Base-by-base conservation (phyloP, 2,797 vertebrate genomes). In the Microcaecilia unicolor region DNA sequence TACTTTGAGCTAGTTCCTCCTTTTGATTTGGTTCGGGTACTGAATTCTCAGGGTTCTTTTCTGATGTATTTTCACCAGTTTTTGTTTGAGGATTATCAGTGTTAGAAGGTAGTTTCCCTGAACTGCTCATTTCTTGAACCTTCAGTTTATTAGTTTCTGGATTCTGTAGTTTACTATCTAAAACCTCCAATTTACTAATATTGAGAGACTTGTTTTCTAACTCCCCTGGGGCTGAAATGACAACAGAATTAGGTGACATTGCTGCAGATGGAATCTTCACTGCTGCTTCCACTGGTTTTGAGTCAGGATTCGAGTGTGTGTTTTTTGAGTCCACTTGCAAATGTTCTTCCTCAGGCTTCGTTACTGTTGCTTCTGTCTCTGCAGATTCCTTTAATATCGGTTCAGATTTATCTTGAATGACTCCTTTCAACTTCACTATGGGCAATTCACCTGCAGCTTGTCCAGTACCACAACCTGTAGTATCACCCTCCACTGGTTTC, bases 1-100 rank as follows among this genome's bases (percentile, higher is more conserved):
- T 58, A 1, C 17, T 29, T 2, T 49, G 41, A 37, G 34, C 39
- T 6, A 4, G 0, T 36, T 48, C 70, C 67, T 67, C 71, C 6
- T n/a, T 48, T 1, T 16, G 34, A 3, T 21, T 37, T 11, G 8
- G 14, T 44, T 52, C 64, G 15, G 7, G 17, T 2, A 3, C 12
- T 28, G 14, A 18, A 8, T 48, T 66, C 37, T 31, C 15, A 0
- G 32, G 4, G 34, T 9, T 7, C 18, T 48, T 57, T 24, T 62
- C 63, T 4, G 11, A 11, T 1, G 18, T n/a, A 31, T 68, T 61
- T 28, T 72, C 66, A 6, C 2, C n/a, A n/a, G n/a, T n/a, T n/a
- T n/a, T n/a, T n/a, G n/a, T n/a, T n/a, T n/a, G n/a, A n/a, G n/a
- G n/a, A n/a, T n/a, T n/a, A n/a, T n/a, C n/a, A n/a, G n/a, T n/a